Base-by-base conservation (phyloP, 2,888 invertebrate genomes). In the Cerceris ruficornis region DNA sequence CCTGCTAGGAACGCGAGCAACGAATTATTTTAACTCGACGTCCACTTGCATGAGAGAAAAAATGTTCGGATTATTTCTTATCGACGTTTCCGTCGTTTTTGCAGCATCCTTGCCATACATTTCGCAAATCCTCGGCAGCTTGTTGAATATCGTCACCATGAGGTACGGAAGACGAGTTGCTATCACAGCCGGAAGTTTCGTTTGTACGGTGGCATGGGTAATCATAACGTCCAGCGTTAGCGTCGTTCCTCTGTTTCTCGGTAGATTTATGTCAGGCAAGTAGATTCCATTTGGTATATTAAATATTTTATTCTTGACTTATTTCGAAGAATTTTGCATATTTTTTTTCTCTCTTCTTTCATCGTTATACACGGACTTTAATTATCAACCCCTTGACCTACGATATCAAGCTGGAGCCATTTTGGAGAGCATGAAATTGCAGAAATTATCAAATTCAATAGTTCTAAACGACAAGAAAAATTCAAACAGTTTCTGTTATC, bases 41-140 rank as follows among this genome's bases (percentile, higher is more conserved):
- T 28, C 4, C 28, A 28, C 1, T n/a, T 28, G 28, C 4, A 28
- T 28, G 28, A 28, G 28, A 28, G 28, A 28, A 28, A 28, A 28
- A 28, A 28, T 28, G 4, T 28, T 4, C 28, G 1, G 28, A 28
- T 28, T 28, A 28, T 28, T 28, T 28, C 7, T 54, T 7, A n/a
- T 15, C 54, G n/a, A 54, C 14, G 15, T 15, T 54, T 54, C 8
- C n/a, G 15, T 54, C 15, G 14, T 64, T 59, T 17, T 49, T 75
- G 50, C 86, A 94, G 94, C 93, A 1, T 93, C 94, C 80, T 90
- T 93, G 14, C 92, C 93, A 0, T 92, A 93, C 13, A 89, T 94
- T 61, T 92, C 93, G 14, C 93, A 93, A 11, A 93, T 94, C 0
- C 79, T 94, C 11, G 94, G 94, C 8, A 93, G 93, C 67, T 82